These are phyloP conservation scores for Drosophila putrida DNA, from an alignment of 2,888 invertebrate species.

Conservation along the genomic window DNA sequence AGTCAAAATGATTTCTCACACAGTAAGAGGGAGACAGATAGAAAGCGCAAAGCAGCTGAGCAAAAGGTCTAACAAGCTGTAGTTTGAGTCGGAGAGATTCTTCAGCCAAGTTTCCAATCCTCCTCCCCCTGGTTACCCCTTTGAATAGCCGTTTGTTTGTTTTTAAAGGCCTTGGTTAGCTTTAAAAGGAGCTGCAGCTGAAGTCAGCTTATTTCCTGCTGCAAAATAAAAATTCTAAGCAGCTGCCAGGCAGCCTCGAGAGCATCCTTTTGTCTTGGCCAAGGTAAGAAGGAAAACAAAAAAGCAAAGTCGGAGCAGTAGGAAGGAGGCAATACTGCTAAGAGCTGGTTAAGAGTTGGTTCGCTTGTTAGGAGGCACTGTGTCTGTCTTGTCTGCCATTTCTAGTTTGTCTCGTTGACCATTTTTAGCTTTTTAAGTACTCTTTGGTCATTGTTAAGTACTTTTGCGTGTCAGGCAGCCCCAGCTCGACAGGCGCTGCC, in stretches of 20 bases:
- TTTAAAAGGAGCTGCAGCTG: slow-evolving; percentile 74
- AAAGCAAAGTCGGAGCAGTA: background rate
- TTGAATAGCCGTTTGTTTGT: slow-evolving; percentile 36
- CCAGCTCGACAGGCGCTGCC: slow-evolving; percentile 63
- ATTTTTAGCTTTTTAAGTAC: slow-evolving; percentile 80
- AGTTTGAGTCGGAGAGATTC: slow-evolving; percentile 36
- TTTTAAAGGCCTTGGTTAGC: slow-evolving; percentile 69
- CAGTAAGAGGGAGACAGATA: slow-evolving; percentile 56
- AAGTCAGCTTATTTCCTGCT: slow-evolving; percentile 69
- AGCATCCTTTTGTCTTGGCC: slow-evolving; percentile 75
- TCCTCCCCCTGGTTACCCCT: background rate
- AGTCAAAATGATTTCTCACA: slow-evolving; percentile 77
- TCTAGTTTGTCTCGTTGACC: slow-evolving; percentile 74
- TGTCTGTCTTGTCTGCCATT: slow-evolving; percentile 58
- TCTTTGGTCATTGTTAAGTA: slow-evolving; percentile 83
- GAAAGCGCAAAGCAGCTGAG: slow-evolving; percentile 21
- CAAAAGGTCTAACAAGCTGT: slow-evolving; percentile 71
- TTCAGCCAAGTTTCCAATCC: slow-evolving; percentile 5
- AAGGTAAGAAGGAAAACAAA: slow-evolving; percentile 35
- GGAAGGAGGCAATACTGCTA: background rate
- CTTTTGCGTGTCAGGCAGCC: slow-evolving; percentile 77
- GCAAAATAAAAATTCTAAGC: slow-evolving; percentile 67
- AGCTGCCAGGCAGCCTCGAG: slow-evolving; percentile 42
- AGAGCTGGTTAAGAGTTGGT: slow-evolving; percentile 20
- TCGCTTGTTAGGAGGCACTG: slow-evolving; percentile 64